These are phyloP conservation scores for Nezara viridula DNA, from an alignment of 2,888 invertebrate genomes.

Conservation along the genomic window DNA sequence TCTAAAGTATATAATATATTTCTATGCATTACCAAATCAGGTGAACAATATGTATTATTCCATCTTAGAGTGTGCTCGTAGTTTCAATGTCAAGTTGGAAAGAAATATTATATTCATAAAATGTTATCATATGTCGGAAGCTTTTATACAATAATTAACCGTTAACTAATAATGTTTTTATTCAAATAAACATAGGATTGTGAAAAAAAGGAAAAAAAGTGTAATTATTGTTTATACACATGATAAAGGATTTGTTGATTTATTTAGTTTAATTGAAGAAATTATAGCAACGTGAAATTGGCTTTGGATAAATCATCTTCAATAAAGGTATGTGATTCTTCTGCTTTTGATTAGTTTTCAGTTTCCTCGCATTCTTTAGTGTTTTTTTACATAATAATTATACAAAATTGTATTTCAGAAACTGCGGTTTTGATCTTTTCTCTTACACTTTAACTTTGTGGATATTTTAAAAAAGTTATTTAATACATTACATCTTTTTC, in stretches of 20 bases:
- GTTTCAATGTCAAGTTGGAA: neutral
- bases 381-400: no score
- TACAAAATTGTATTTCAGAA: no score
- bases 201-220: neutral
- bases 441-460: no score
- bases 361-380: no score
- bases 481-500: no score
- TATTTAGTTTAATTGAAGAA: neutral
- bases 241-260: neutral
- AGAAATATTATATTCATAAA: neutral
- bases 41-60: neutral
- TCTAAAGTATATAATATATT: no score
- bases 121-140: neutral
- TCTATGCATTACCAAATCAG: neutral
- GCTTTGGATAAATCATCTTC: neutral
- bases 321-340: constrained; percentile 6
- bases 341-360: neutral
- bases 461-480: no score
- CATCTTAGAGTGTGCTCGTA: neutral
- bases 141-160: neutral
- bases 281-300: neutral
- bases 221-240: neutral
- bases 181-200: neutral
- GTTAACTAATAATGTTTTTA: neutral
- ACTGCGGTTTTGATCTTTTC: no score